Evolutionary conservation across 2,113 vertebrate species (phyloP).

Genomic region (Pseudolaguvia tuberculata): DNA sequence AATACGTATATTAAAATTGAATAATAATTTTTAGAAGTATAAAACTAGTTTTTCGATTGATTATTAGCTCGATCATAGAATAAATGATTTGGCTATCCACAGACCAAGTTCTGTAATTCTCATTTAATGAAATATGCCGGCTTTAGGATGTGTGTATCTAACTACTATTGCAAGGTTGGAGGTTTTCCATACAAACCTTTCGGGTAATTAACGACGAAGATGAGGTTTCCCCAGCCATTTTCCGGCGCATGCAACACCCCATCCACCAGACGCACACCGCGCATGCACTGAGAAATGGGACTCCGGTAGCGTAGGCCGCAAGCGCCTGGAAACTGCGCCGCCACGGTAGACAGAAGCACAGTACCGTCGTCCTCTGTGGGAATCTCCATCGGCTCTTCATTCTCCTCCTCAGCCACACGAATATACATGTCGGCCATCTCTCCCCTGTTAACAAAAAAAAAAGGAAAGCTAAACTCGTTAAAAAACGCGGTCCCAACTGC

Average conservation of each 20-base stretch:
- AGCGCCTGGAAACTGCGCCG: constrained; percentile 93
- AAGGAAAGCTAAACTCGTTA: background rate
- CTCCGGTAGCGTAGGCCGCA: constrained; percentile 94
- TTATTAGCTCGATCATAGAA: no score
- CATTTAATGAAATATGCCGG: no score
- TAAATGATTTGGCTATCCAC: no score
- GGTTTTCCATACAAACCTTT: constrained; percentile 75
- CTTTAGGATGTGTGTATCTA: no score
- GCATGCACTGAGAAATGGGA: constrained; percentile 94
- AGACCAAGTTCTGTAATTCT: no score
- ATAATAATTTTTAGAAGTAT: no score
- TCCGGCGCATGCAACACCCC: constrained; percentile 91
- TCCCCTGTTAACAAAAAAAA: background rate
- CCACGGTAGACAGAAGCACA: constrained; percentile 90
- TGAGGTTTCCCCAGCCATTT: constrained; percentile 89
- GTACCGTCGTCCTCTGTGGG: constrained; percentile 96
- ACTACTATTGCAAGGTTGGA: background rate
- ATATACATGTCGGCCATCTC: constrained; percentile 85
- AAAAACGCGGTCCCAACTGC: constrained; percentile 4
- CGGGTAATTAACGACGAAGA: constrained; percentile 94
- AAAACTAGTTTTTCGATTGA: no score
- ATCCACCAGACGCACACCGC: constrained; percentile 90
- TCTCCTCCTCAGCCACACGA: constrained; percentile 95
- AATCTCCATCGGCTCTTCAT: constrained; percentile 97
- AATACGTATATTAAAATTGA: no score